phyloP scores from a whole-genome alignment of 2,888 invertebrate genomes.

The Alviniconcha strummeri region DNA sequence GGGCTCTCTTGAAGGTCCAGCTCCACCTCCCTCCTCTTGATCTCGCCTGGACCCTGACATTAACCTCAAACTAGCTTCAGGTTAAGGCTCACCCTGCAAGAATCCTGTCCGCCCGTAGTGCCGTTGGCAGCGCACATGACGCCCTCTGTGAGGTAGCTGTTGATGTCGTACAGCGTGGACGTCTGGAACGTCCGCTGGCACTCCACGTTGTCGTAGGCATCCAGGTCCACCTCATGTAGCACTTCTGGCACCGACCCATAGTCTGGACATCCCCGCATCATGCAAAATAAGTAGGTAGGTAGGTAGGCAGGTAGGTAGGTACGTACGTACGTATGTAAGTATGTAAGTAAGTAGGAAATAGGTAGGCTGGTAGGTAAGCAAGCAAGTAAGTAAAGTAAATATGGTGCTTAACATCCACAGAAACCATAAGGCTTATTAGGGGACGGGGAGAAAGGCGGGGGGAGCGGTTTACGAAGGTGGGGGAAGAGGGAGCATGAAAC shows the following conservation, averaged over 20 bases:
- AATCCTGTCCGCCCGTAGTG: slow-evolving; percentile 33
- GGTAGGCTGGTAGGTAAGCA: not conserved
- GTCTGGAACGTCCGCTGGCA: slow-evolving; percentile 4
- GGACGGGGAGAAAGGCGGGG: too few species aligned
- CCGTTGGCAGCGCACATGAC: slow-evolving; percentile 40
- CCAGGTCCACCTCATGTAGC: slow-evolving; percentile 16
- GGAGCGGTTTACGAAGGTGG: too few species aligned
- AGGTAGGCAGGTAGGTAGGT: not conserved
- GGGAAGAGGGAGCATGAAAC: too few species aligned
- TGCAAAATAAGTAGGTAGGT: not conserved
- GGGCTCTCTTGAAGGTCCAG: too few species aligned
- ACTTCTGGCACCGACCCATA: not conserved
- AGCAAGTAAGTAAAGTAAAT: not conserved
- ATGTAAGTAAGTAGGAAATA: too few species aligned
- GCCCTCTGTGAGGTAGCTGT: not conserved
- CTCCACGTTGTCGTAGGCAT: not conserved
- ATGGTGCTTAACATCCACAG: not conserved
- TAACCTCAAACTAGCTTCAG: too few species aligned
- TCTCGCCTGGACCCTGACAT: too few species aligned
- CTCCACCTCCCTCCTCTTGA: too few species aligned
- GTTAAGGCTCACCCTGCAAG: slow-evolving; percentile 29
- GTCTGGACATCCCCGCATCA: not conserved
- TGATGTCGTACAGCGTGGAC: slow-evolving; percentile 22
- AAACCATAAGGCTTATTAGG: too few species aligned
- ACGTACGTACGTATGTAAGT: too few species aligned